Evolutionary conservation across 2,888 invertebrate genomes (phyloP).

Genomic region (Pyrgus malvae): DNA sequence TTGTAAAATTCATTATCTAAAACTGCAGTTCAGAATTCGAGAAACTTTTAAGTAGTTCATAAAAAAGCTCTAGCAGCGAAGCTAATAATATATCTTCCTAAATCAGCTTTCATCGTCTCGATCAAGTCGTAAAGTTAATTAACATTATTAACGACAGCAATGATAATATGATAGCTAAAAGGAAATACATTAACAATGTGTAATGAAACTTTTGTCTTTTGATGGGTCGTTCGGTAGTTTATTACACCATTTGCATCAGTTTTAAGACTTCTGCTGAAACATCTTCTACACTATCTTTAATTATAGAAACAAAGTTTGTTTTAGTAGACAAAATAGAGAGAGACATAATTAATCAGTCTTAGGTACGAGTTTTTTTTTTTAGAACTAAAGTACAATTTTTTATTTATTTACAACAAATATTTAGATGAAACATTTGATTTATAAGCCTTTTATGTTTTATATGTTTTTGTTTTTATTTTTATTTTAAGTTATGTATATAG

Average conservation of each 20-base stretch:
- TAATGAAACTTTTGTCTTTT: conserved; percentile 32
- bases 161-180: not conserved
- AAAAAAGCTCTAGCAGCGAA: not conserved
- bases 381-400: no score
- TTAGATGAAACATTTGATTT: no score
- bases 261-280: conserved; percentile 31
- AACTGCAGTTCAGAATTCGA: no score
- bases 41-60: no score
- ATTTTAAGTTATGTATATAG: no score
- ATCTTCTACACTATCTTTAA: conserved; percentile 26
- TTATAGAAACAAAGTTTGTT: not conserved
- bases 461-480: no score
- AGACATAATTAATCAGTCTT: no score
- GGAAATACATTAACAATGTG: conserved; percentile 7
- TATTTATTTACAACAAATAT: no score
- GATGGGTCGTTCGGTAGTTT: conserved; percentile 37
- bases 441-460: no score
- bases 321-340: no score
- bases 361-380: no score
- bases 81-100: not conserved
- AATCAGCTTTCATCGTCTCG: not conserved
- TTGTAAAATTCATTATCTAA: no score
- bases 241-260: conserved; percentile 35
- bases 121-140: conserved; percentile 20
- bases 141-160: conserved; percentile 11